Conservation (phyloP, 2,797 vertebrate genomes). For the Peromyscus aztecus region DNA sequence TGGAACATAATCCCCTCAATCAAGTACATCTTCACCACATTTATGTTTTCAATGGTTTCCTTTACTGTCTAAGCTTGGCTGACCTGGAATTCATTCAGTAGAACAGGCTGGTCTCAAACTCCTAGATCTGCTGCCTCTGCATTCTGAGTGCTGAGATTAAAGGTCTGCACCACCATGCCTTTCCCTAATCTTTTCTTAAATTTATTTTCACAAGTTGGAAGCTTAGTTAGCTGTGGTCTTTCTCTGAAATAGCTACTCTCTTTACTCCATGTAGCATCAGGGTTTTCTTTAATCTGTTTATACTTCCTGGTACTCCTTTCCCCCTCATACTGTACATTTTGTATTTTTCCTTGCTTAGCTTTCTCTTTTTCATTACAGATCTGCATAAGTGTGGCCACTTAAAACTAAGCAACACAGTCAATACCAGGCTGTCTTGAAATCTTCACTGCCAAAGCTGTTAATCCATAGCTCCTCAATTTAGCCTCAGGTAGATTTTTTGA, state of each 20-base stretch:
- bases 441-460: not conserved
- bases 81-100: not conserved
- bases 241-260: not conserved
- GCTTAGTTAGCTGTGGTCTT: not conserved
- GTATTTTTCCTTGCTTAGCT: not conserved
- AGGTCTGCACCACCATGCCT: not conserved
- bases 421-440: not conserved
- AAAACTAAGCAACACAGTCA: not conserved
- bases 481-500: not conserved
- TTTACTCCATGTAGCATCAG: not conserved
- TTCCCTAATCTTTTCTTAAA: not conserved
- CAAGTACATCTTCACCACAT: not conserved
- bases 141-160: not conserved
- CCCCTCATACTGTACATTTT: not conserved
- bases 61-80: not conserved
- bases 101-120: not conserved
- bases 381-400: not conserved
- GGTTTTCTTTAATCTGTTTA: not conserved
- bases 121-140: not conserved
- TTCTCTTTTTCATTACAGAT: not conserved
- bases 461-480: not conserved
- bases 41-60: not conserved
- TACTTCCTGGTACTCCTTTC: not conserved
- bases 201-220: not conserved
- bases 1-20: not conserved